Percentiles rank a stretch among this genome's conserved stretches.
phyloP scores from a whole-genome alignment of 1,140 invertebrate species.

The Amyelois transitella region DNA sequence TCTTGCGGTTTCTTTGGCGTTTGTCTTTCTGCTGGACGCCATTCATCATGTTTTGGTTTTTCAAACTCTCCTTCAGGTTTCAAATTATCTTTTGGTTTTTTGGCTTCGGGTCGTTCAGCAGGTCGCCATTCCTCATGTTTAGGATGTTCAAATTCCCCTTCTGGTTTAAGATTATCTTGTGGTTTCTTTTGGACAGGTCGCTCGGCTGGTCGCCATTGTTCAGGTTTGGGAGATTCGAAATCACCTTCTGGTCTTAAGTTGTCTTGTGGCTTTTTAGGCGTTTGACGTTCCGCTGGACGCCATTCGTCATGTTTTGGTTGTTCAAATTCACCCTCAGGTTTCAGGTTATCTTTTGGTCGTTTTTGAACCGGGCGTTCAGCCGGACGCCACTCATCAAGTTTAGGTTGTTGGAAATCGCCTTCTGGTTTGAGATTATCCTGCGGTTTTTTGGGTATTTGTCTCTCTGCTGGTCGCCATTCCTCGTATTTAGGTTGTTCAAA shows the following conservation, averaged over 20 bases:
- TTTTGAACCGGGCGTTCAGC: constrained; percentile 58
- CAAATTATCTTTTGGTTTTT: constrained; percentile 77
- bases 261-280: constrained; percentile 62
- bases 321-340: constrained; percentile 79
- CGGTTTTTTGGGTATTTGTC: constrained; percentile 66
- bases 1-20: constrained; percentile 70
- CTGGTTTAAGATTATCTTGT: constrained; percentile 76
- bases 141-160: constrained; percentile 78
- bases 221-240: constrained; percentile 59
- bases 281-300: constrained; percentile 44
- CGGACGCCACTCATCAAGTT: constrained; percentile 52
- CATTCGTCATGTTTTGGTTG: constrained; percentile 62
- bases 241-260: constrained; percentile 74
- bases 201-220: constrained; percentile 58
- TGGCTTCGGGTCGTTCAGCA: constrained; percentile 74
- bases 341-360: constrained; percentile 72
- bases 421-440: constrained; percentile 78
- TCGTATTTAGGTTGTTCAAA: constrained; percentile 62
- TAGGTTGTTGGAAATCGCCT: constrained; percentile 78
- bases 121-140: constrained; percentile 65
- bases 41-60: constrained; percentile 46
- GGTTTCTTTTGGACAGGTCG: constrained; percentile 51
- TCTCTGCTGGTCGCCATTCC: constrained; percentile 62
- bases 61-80: constrained; percentile 75
- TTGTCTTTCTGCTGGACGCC: constrained; percentile 62